Conservation (phyloP, 1,140 invertebrate species). For the Drosophila micromelanica region DNA sequence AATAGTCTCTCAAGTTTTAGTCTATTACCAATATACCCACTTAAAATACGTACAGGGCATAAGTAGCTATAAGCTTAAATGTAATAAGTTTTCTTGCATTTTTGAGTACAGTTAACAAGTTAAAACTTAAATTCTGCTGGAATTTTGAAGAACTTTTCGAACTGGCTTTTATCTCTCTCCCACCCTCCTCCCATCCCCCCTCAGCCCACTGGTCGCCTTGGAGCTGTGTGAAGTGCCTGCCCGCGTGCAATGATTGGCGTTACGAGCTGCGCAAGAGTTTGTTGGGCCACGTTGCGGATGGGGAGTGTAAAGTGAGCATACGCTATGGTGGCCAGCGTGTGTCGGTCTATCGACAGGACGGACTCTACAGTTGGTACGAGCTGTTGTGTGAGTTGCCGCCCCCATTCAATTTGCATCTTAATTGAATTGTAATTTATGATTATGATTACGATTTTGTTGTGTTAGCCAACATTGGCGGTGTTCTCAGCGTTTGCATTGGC, state of each 20-base stretch:
- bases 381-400: constrained; percentile 38
- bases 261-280: constrained; percentile 35
- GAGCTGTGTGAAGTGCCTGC: constrained; percentile 30
- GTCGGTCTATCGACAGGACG: constrained; percentile 24
- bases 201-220: constrained; percentile 29
- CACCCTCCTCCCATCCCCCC: too few species aligned
- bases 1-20: too few species aligned
- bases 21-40: too few species aligned
- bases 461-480: constrained; percentile 61
- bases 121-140: too few species aligned
- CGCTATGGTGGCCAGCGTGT: constrained; percentile 22
- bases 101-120: too few species aligned
- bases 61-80: too few species aligned
- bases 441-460: neutral
- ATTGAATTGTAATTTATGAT: constrained; percentile 7
- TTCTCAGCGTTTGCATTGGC: constrained; percentile 66
- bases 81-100: too few species aligned
- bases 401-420: neutral
- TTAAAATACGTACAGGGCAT: too few species aligned
- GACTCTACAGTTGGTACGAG: constrained; percentile 39
- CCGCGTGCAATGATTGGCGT: constrained; percentile 32
- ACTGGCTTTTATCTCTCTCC: too few species aligned
- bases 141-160: too few species aligned
- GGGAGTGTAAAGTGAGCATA: constrained; percentile 25
- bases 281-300: neutral